phyloP scores from a whole-genome alignment of 2,888 invertebrate genomes.

The Drosophila paranaensis region DNA sequence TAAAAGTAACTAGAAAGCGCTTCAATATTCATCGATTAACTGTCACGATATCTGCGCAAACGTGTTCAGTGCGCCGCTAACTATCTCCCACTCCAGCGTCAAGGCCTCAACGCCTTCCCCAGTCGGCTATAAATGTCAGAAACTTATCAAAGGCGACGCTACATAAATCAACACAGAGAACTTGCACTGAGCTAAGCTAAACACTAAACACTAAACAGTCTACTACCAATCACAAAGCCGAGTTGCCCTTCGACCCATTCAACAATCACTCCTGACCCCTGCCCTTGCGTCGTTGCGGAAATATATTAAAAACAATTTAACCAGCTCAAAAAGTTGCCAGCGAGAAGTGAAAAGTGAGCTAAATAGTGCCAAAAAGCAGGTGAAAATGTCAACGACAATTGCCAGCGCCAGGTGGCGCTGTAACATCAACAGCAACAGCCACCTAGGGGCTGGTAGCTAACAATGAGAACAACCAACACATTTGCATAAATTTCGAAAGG shows the following conservation, averaged over 20 bases:
- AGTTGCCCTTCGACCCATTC: background rate
- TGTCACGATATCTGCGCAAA: constrained; percentile 64
- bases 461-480: constrained; percentile 65
- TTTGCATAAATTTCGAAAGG: constrained; percentile 75
- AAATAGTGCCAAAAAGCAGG: constrained; percentile 50
- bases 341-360: constrained; percentile 24
- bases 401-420: constrained; percentile 63
- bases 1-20: constrained; percentile 25
- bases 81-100: constrained; percentile 7
- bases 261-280: background rate
- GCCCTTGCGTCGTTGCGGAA: constrained; percentile 22
- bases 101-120: too few species aligned
- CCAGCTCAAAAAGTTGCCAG: constrained; percentile 43
- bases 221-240: constrained; percentile 55
- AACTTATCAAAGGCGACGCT: constrained; percentile 50
- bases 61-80: constrained; percentile 43
- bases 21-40: constrained; percentile 71
- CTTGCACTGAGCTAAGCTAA: constrained; percentile 27
- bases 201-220: constrained; percentile 17
- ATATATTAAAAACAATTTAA: constrained; percentile 62
- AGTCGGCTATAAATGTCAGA: constrained; percentile 53
- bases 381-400: constrained; percentile 75
- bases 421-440: constrained; percentile 26
- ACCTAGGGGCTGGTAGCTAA: constrained; percentile 35
- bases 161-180: constrained; percentile 60